Evolutionary conservation across 1,140 invertebrate species (phyloP).

Genomic region (Tribolium castaneum): DNA sequence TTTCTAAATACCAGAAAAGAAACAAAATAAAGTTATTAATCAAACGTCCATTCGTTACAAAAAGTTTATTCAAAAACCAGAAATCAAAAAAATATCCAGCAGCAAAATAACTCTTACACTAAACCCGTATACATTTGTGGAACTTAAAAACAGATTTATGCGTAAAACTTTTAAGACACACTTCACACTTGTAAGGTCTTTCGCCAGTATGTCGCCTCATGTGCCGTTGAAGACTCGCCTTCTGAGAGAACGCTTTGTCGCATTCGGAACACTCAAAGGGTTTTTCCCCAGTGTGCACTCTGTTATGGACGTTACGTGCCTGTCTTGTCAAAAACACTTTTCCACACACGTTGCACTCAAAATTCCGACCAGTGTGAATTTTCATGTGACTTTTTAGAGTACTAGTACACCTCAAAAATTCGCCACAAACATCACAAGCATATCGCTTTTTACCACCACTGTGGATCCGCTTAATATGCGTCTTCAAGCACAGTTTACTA

Average conservation of each 20-base stretch:
- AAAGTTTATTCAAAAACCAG: no score
- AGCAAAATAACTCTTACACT: no score
- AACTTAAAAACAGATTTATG: slow-evolving; percentile 73
- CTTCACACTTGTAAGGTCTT: slow-evolving; percentile 51
- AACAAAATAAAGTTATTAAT: no score
- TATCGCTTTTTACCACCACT: slow-evolving; percentile 59
- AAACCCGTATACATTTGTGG: slow-evolving; percentile 70
- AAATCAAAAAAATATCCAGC: no score
- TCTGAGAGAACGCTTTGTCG: slow-evolving; percentile 68
- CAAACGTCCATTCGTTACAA: no score
- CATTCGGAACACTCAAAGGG: slow-evolving; percentile 53
- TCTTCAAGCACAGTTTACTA: slow-evolving; percentile 51
- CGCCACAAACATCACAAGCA: slow-evolving; percentile 64
- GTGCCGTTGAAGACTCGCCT: slow-evolving; percentile 57
- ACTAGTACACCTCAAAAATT: slow-evolving; percentile 27
- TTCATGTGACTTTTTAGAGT: background rate
- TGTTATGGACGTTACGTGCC: no score
- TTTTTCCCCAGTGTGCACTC: no score
- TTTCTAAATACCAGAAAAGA: no score
- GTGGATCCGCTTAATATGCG: slow-evolving; percentile 65
- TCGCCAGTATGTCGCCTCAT: slow-evolving; percentile 70
- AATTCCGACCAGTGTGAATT: slow-evolving; percentile 34
- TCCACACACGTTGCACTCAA: no score
- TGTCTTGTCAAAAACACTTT: no score
- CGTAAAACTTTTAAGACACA: slow-evolving; percentile 72